phyloP scores from a whole-genome alignment of 2,888 invertebrate genomes.

The Drosophila suboccidentalis region DNA sequence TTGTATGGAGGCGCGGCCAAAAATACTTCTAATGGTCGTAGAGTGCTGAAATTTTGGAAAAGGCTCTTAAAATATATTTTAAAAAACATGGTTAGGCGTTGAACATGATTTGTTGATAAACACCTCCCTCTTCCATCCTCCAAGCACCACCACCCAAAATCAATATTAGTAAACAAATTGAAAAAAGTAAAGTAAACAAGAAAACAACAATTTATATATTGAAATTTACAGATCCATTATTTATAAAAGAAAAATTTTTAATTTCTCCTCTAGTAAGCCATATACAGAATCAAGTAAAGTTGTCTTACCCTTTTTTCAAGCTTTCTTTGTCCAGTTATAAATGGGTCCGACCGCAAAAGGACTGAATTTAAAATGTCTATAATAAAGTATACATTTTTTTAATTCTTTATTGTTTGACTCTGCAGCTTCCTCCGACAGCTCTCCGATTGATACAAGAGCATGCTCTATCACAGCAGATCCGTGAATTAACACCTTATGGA shows the following conservation, averaged over 20 bases:
- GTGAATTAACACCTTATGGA: conserved; percentile 4
- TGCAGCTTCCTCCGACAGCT: conserved; percentile 9
- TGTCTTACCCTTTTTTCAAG: conserved; percentile 2
- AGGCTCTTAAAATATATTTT: too few species aligned
- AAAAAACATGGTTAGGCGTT: too few species aligned
- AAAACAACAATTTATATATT: too few species aligned
- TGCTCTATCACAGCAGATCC: conserved; percentile 4
- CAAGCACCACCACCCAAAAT: too few species aligned
- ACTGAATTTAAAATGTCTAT: conserved; percentile 1
- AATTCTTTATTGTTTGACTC: conserved; percentile 5
- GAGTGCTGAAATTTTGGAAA: too few species aligned
- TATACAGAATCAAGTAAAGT: conserved; percentile 1
- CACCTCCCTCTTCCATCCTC: too few species aligned
- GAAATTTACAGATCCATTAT: too few species aligned
- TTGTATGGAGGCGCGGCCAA: too few species aligned
- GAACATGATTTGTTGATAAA: too few species aligned
- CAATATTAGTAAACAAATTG: too few species aligned
- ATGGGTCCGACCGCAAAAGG: conserved; percentile 1
- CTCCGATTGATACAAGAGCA: conserved; percentile 3
- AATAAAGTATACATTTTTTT: neutral
- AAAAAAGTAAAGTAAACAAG: too few species aligned
- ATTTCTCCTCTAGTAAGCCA: conserved; percentile 1
- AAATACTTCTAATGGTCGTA: too few species aligned
- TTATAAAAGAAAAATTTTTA: neutral
- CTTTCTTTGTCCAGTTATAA: conserved; percentile 4